These are phyloP conservation scores for Rhinolophus ferrumequinum DNA, from an alignment of 2,113 vertebrate genomes.

Conservation along the genomic window DNA sequence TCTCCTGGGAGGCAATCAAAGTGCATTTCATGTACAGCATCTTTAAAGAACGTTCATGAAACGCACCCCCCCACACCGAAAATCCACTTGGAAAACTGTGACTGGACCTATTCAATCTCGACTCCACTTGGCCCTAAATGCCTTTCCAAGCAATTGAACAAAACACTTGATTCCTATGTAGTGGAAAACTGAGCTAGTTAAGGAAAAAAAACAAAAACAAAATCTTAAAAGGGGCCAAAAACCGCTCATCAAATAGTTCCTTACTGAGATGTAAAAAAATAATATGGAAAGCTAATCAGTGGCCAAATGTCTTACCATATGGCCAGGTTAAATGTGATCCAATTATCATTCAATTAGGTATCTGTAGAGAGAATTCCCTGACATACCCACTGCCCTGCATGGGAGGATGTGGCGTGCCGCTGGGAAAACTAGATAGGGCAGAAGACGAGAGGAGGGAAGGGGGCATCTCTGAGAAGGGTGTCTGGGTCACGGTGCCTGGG, in stretches of 20 bases:
- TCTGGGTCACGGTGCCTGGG: background rate
- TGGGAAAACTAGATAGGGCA: background rate
- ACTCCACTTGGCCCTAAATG: background rate
- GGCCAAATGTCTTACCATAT: background rate
- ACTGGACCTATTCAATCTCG: background rate
- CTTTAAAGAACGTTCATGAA: background rate
- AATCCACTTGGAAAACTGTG: background rate
- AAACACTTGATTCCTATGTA: background rate
- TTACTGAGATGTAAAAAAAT: background rate
- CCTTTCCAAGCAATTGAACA: slow-evolving; percentile 23
- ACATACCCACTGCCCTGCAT: background rate
- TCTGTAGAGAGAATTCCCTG: background rate
- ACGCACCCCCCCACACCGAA: background rate
- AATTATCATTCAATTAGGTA: background rate
- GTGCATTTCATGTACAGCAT: background rate
- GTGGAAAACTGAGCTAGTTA: background rate
- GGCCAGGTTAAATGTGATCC: background rate
- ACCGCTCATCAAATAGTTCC: background rate
- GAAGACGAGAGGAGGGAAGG: background rate
- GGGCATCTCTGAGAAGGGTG: background rate
- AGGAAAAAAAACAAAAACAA: background rate
- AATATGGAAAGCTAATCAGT: background rate
- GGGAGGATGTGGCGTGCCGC: background rate
- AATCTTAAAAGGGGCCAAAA: background rate
- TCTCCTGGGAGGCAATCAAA: background rate